Evolutionary conservation across 2,888 invertebrate species (phyloP).

Genomic region (Podotricha telesiphe): DNA sequence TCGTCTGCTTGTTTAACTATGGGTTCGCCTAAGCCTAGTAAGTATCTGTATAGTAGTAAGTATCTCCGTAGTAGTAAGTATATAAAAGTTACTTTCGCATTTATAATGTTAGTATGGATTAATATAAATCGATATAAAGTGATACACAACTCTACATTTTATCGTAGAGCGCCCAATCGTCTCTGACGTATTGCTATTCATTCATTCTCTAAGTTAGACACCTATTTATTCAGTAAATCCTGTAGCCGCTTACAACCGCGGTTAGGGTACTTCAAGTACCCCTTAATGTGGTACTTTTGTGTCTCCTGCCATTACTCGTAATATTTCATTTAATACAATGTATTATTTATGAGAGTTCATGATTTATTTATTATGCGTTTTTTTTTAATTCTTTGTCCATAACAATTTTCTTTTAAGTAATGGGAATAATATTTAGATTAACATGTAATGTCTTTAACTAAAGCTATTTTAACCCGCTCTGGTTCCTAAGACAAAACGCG

Average conservation of each 20-base stretch:
- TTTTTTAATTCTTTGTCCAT: not conserved
- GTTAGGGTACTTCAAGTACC: conserved; percentile 50
- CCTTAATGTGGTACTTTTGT: conserved; percentile 47
- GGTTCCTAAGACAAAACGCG: no score
- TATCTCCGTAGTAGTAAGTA: no score
- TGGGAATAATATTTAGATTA: not conserved
- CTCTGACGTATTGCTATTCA: conserved; percentile 75
- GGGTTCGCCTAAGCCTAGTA: no score
- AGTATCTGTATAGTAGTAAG: no score
- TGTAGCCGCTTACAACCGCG: conserved; percentile 52
- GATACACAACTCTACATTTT: conserved; percentile 52
- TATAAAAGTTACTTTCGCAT: no score
- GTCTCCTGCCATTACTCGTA: conserved; percentile 37
- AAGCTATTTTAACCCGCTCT: no score
- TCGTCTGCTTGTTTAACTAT: no score
- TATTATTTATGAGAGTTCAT: conserved; percentile 26
- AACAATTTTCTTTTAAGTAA: not conserved
- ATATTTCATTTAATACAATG: conserved; percentile 25
- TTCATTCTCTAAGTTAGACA: conserved; percentile 67
- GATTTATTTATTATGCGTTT: conserved; percentile 11
- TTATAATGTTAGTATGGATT: not conserved
- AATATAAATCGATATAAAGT: not conserved
- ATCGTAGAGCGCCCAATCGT: conserved; percentile 67
- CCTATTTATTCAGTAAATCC: conserved; percentile 69
- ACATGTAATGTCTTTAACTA: not conserved